These are phyloP conservation scores for Ephialtes manifestator DNA, from an alignment of 2,888 invertebrate genomes.

Conservation along the genomic window DNA sequence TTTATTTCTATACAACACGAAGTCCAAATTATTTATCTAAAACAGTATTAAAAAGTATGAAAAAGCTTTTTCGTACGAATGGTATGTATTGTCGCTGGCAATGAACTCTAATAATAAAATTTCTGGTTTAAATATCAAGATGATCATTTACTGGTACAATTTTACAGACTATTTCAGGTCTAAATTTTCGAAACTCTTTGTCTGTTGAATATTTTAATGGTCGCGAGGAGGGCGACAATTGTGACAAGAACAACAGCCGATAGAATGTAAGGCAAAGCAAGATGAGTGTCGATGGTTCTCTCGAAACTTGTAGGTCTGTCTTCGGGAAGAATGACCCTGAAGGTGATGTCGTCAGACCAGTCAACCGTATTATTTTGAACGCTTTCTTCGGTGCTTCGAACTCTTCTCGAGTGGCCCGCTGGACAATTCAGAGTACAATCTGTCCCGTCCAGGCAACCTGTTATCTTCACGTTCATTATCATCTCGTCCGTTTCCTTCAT, in stretches of 20 bases:
- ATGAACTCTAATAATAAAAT: neutral
- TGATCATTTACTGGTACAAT: neutral
- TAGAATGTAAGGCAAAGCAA: slow-evolving; percentile 71
- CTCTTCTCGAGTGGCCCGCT: slow-evolving; percentile 73
- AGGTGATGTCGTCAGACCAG: slow-evolving; percentile 78
- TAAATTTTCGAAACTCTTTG: slow-evolving; percentile 56
- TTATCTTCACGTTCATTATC: slow-evolving; percentile 87
- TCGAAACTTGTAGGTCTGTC: neutral
- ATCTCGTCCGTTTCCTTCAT: slow-evolving; percentile 88
- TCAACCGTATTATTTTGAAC: slow-evolving; percentile 74
- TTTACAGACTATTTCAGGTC: neutral
- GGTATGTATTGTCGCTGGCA: too few species aligned
- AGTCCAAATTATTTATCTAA: too few species aligned
- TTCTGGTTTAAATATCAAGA: neutral
- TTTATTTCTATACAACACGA: too few species aligned
- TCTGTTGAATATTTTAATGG: slow-evolving; percentile 65
- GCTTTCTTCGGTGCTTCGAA: slow-evolving; percentile 68
- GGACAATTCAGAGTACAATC: slow-evolving; percentile 86
- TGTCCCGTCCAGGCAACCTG: slow-evolving; percentile 87
- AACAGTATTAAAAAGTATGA: neutral
- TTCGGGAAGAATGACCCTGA: slow-evolving; percentile 72
- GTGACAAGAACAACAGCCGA: slow-evolving; percentile 67
- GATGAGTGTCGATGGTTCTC: slow-evolving; percentile 59
- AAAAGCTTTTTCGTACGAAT: neutral
- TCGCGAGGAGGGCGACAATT: slow-evolving; percentile 67